Evolutionary conservation across 2,113 vertebrate genomes (phyloP).

Genomic region (Notarius lentiginosus): DNA sequence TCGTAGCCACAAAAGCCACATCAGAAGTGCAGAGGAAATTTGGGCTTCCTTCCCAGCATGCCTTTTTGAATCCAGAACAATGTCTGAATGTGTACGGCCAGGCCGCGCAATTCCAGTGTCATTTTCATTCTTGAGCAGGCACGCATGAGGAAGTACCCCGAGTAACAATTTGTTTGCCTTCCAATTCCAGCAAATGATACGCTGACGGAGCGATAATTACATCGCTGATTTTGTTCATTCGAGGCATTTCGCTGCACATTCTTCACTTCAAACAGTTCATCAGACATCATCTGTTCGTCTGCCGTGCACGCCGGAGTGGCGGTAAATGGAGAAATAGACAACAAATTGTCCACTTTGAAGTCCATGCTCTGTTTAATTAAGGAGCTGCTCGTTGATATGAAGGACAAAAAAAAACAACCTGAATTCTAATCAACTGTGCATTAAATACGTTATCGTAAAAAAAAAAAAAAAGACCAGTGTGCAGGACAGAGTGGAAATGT

Average conservation of each 20-base stretch:
- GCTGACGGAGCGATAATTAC: conserved; percentile 63
- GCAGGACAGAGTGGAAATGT: background rate
- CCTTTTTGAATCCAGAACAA: background rate
- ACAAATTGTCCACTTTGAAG: conserved; percentile 70
- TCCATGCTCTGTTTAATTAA: conserved; percentile 57
- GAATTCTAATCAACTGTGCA: background rate
- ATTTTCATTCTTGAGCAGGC: conserved; percentile 13
- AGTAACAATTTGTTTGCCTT: conserved; percentile 35
- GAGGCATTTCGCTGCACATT: conserved; percentile 53
- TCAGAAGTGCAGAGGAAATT: conserved; percentile 19
- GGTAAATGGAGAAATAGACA: conserved; percentile 66
- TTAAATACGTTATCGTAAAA: conserved; percentile 1
- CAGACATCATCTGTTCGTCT: conserved; percentile 68
- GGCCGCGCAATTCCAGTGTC: background rate
- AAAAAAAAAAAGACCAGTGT: background rate
- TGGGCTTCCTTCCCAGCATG: background rate
- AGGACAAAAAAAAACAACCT: background rate
- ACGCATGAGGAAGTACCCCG: conserved; percentile 5
- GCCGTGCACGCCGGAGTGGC: conserved; percentile 60
- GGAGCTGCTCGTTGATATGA: conserved; percentile 32
- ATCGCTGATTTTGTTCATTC: conserved; percentile 63
- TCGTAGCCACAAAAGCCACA: conserved; percentile 27
- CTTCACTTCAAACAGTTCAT: conserved; percentile 70
- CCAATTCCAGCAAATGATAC: conserved; percentile 32
- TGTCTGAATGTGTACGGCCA: background rate